Evolutionary conservation across 2,113 vertebrate species (phyloP), one percentile per base, ranked within the genome.

Genomic region (Dermatemys mawii): DNA sequence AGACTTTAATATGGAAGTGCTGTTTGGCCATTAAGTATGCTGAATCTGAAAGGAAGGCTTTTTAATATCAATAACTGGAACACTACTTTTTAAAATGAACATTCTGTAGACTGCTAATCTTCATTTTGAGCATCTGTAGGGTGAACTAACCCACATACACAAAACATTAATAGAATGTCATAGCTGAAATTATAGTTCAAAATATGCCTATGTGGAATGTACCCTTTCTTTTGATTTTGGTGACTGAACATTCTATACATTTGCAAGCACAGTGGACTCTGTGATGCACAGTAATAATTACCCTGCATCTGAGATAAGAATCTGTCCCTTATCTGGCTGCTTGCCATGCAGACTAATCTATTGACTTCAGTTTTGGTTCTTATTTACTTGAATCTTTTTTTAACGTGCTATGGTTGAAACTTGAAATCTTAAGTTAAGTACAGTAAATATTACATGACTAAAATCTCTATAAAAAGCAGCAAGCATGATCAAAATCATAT

Each of bases 21-120:
- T 88, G 3, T 78, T 27, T 90, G 76, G 24, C 63, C 5, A 22
- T 2, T n/a, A 49, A 27, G 8, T 90, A 22, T 6, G 16, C 19
- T 26, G 38, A 49, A 89, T 2, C 3, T 81, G 83, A 3, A 50
- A 55, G 26, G 75, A 51, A 88, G 3, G 22, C 84, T 51, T 60
- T 11, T 22, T 81, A 1, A 1, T 51, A 3, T 35, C 79, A 0
- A 0, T 32, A 63, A 63, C 8, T 81, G 11, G 38, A 2, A 86
- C 22, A 41, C 38, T 85, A 46, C 90, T 63, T 86, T 82, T 44
- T 73, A 46, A 24, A 19, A 24, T 78, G 44, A 29, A 88, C 81
- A 88, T 76, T 38, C 29, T 80, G 7, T 57, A 49, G 29, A 86
- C 10, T 1, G 78, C 4, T 84, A 88, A 80, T 41, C 78, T 88